Base-by-base conservation (phyloP, 1,140 invertebrate species). In the Panagrolaimus sp. region DNA sequence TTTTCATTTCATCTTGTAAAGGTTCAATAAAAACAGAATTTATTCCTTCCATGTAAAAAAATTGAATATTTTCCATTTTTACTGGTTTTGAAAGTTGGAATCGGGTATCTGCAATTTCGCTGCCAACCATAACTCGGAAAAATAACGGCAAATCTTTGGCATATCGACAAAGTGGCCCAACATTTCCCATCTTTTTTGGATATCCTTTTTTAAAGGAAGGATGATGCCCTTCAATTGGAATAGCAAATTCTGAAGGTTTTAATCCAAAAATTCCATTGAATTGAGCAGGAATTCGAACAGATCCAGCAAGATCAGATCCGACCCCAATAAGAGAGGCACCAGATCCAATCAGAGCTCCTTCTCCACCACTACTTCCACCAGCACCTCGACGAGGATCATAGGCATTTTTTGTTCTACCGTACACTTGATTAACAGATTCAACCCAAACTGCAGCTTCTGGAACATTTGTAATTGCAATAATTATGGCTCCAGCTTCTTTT, bases 201-300 rank as follows among this genome's bases (percentile, higher is more conserved):
- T 43, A 10, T 64, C 55, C n/a, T 73, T 62, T 38, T 72, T 69
- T 62, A 75, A 17, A 63, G 76, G 74, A 43, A 73, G 46, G 67
- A 71, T 52, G n/a, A 52, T 21, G 45, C 78, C 78, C 17, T 65
- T 71, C 8, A 69, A 45, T 12, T 76, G 68, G 46, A n/a, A n/a
- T n/a, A n/a, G 73, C 67, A 8, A 76, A 6, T 48, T 77, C 88
- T 78, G 88, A 88, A 0, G 91, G 91, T 84, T 96, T 96, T 83
- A 97, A 93, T 10, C 94, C 95, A 84, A 94, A 97, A 63, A 97
- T 67, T 47, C 94, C 94, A 85, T 93, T 94, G 81, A 96, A 97
- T 78, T 91, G 93, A 12, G 90, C 87, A 0, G 94, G 94, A 89
- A 98, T 93, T 38, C 95, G 88, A 77, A 96, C 94, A 12, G 92